Evolutionary conservation across 2,113 vertebrate species (phyloP).

Genomic region (Gavialis gangeticus): DNA sequence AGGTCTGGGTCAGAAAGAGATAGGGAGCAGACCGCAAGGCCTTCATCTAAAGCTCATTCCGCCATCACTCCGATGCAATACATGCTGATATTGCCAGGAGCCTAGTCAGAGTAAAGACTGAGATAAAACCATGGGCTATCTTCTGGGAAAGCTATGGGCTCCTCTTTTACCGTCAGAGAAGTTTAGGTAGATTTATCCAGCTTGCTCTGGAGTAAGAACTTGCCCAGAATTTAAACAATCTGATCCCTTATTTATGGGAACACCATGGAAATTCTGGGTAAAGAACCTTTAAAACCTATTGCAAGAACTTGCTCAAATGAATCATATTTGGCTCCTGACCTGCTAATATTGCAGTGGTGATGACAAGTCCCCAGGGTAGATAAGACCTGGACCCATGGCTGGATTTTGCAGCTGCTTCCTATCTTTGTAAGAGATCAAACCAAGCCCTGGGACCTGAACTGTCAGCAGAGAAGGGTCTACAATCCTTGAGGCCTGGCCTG

Average conservation of each 20-base stretch:
- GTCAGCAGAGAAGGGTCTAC: background rate
- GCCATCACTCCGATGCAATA: background rate
- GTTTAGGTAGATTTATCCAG: background rate
- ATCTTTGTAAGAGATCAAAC: background rate
- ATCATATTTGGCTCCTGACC: background rate
- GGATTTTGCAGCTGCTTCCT: background rate
- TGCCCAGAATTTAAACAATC: background rate
- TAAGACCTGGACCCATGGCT: background rate
- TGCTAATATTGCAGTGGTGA: background rate
- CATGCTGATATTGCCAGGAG: background rate
- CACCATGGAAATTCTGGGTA: too few species aligned
- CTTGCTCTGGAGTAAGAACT: conserved; percentile 11
- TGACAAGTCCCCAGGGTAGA: background rate
- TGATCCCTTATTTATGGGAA: background rate
- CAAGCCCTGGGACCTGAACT: background rate
- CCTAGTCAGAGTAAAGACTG: background rate
- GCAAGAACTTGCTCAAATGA: accelerated
- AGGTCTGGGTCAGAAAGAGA: background rate
- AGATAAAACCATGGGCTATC: background rate
- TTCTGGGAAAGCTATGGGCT: background rate
- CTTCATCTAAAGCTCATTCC: background rate
- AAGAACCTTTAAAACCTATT: background rate
- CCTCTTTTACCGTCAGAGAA: conserved; percentile 4
- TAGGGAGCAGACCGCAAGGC: background rate
- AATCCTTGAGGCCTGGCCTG: too few species aligned